Conservation (phyloP, 2,113 vertebrate genomes). For the Saimiri boliviensis region DNA sequence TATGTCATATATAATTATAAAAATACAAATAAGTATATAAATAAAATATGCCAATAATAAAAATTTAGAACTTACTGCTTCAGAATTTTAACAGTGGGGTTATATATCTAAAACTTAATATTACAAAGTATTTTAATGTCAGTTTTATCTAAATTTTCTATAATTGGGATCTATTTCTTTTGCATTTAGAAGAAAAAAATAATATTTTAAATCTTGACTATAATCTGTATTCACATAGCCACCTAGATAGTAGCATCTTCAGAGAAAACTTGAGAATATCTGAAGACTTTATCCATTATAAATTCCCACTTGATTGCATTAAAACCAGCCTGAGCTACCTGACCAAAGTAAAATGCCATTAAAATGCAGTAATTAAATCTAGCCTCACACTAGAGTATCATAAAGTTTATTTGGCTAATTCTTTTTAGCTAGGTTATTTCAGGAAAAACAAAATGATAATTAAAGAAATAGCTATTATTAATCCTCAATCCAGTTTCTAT, state of each 20-base stretch:
- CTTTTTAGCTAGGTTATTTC: conserved; percentile 17
- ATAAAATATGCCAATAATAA: neutral
- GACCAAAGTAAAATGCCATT: neutral
- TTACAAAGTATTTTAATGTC: neutral
- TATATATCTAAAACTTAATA: neutral
- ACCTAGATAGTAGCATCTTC: neutral
- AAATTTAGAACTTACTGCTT: neutral
- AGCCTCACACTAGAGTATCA: neutral
- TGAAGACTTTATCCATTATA: neutral
- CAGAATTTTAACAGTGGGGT: neutral
- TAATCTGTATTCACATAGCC: neutral
- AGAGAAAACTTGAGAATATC: neutral
- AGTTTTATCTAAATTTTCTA: neutral
- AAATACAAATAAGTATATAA: neutral
- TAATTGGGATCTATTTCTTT: neutral
- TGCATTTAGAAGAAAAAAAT: neutral
- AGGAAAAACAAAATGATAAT: neutral
- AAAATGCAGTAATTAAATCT: conserved; percentile 38
- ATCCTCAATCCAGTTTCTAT: neutral
- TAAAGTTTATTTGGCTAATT: conserved; percentile 51
- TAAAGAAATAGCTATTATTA: neutral
- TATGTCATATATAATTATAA: too few relatives aligned
- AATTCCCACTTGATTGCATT: conserved; percentile 12
- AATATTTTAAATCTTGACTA: neutral
- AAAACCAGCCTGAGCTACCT: neutral